These are phyloP conservation scores for Ostrea denselamellosa DNA, from an alignment of 1,140 invertebrate genomes.

Conservation along the genomic window DNA sequence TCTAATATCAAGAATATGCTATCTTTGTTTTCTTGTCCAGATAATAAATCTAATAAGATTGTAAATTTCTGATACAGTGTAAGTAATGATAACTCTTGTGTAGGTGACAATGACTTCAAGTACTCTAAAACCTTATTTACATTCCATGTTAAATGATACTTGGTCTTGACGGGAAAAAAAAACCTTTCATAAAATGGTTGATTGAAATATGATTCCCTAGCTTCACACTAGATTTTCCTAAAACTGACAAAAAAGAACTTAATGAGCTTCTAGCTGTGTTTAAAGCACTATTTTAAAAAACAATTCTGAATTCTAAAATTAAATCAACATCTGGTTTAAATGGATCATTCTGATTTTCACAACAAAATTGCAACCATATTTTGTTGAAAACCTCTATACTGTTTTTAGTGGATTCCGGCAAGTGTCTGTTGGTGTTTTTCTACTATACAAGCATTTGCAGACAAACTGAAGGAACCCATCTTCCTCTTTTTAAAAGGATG, in stretches of 20 bases:
- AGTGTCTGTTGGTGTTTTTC: no score
- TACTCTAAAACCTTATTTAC: slow-evolving; percentile 40
- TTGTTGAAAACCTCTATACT: slow-evolving; percentile 35
- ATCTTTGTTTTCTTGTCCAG: slow-evolving; percentile 36
- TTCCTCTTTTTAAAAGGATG: slow-evolving; percentile 47
- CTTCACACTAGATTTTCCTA: background rate
- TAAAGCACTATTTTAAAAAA: slow-evolving; percentile 22
- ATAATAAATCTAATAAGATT: slow-evolving; percentile 39
- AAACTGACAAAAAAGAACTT: slow-evolving; percentile 18
- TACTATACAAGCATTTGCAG: slow-evolving; percentile 34
- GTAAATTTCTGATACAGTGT: background rate
- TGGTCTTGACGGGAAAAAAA: slow-evolving; percentile 37
- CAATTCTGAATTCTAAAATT: background rate
- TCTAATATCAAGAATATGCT: slow-evolving; percentile 27
- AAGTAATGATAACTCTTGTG: background rate
- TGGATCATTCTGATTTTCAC: slow-evolving; percentile 42
- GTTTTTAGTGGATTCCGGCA: no score
- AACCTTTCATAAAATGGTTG: background rate
- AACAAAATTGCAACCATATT: slow-evolving; percentile 53
- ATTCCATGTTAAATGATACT: slow-evolving; percentile 33
- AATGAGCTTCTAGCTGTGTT: slow-evolving; percentile 41
- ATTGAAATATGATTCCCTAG: slow-evolving; percentile 39
- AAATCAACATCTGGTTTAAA: slow-evolving; percentile 39
- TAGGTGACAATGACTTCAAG: background rate
- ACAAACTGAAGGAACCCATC: slow-evolving; percentile 39